These are phyloP conservation scores for Syngnathoides biaculeatus DNA, from an alignment of 2,113 vertebrate species.

Conservation along the genomic window DNA sequence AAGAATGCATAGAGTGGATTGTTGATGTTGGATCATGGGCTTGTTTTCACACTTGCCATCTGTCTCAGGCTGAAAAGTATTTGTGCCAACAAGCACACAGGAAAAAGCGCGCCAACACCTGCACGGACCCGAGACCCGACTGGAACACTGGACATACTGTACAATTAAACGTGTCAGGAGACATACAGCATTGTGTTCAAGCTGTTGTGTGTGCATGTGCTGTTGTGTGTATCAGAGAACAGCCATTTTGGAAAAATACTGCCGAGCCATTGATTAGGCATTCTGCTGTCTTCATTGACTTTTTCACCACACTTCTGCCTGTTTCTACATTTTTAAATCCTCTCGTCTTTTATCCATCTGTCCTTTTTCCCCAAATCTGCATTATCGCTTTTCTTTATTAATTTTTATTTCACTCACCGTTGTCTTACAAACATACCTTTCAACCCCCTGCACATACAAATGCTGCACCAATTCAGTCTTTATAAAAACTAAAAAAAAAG, in stretches of 20 bases:
- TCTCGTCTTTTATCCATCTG: not conserved
- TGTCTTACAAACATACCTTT: not conserved
- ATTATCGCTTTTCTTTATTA: not conserved
- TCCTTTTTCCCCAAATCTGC: not conserved
- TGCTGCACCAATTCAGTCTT: not conserved
- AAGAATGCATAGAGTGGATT: not conserved
- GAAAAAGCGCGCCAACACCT: slow-evolving; percentile 16
- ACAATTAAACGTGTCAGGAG: not conserved
- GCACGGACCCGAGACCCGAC: slow-evolving; percentile 6
- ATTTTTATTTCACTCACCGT: not conserved
- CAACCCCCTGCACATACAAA: not conserved
- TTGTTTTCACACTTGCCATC: slow-evolving; percentile 15
- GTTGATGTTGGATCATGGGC: slow-evolving; percentile 2
- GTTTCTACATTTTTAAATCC: not conserved
- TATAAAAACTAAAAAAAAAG: not conserved
- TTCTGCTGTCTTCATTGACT: slow-evolving; percentile 44
- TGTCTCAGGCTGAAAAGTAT: slow-evolving; percentile 3
- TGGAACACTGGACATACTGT: not conserved
- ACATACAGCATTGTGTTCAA: slow-evolving; percentile 8
- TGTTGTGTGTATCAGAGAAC: slow-evolving; percentile 24
- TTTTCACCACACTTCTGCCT: not conserved
- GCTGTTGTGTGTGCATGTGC: slow-evolving; percentile 14
- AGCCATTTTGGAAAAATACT: slow-evolving; percentile 48
- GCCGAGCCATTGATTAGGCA: slow-evolving; percentile 58
- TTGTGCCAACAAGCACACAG: slow-evolving; percentile 10